These are phyloP conservation scores for Ictalurus furcatus DNA, from an alignment of 2,113 vertebrate genomes.

Conservation along the genomic window DNA sequence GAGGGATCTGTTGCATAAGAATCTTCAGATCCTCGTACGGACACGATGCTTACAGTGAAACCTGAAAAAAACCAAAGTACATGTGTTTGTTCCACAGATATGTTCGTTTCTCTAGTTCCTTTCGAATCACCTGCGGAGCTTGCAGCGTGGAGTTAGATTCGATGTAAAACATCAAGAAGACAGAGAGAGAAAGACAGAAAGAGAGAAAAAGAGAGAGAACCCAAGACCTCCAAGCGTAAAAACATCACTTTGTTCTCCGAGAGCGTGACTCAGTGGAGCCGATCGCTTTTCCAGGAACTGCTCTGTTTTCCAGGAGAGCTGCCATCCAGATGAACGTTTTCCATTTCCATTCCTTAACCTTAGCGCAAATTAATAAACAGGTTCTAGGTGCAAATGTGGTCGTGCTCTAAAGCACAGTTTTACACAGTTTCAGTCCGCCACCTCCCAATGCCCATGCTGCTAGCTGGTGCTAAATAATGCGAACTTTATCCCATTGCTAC, in stretches of 20 bases:
- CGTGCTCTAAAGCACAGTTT: not conserved
- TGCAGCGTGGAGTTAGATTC: not conserved
- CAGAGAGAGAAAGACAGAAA: not conserved
- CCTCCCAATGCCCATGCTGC: not conserved
- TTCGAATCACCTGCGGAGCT: not conserved
- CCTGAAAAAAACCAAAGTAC: not conserved
- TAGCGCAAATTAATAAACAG: not conserved
- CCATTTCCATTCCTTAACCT: constrained; percentile 4
- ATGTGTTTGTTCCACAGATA: not conserved
- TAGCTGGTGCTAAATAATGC: not conserved
- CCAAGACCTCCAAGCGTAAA: not conserved
- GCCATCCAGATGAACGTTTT: constrained; percentile 33
- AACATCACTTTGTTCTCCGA: constrained; percentile 27
- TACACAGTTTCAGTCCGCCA: not conserved
- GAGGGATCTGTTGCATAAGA: constrained; percentile 14
- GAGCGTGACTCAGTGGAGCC: constrained; percentile 44
- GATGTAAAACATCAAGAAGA: constrained; percentile 4
- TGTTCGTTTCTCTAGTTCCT: not conserved
- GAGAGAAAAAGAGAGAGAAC: too few species aligned
- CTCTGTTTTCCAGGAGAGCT: constrained; percentile 39
- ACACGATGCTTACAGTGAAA: not conserved
- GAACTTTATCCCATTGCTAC: not conserved
- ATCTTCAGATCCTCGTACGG: not conserved
- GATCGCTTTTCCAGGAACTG: constrained; percentile 37
- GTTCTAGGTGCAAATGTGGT: not conserved